A percentile compares a stretch with the other conserved stretches of the same genome.
Conservation (phyloP, 2,888 invertebrate species). For the Vandiemenella viatica region DNA sequence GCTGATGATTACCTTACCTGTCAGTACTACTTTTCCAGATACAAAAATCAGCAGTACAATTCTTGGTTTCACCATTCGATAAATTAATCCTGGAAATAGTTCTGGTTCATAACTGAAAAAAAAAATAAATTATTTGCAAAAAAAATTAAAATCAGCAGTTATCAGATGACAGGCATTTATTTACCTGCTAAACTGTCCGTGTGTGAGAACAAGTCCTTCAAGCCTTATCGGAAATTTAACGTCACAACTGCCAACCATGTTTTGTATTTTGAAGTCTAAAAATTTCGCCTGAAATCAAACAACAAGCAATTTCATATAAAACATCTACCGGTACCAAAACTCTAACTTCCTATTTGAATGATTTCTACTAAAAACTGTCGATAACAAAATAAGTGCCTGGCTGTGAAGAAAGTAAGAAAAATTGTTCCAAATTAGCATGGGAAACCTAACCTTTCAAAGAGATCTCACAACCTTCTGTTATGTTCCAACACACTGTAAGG, state of each 20-base stretch:
- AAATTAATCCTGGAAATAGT: slow-evolving; percentile 50
- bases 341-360: too few species aligned
- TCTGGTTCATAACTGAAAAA: slow-evolving; percentile 45
- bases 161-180: background rate
- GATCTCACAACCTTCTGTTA: too few species aligned
- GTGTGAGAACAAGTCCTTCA: slow-evolving; percentile 58
- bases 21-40: slow-evolving; percentile 53
- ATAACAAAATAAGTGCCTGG: too few species aligned
- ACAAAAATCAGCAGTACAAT: slow-evolving; percentile 53
- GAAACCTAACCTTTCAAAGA: too few species aligned
- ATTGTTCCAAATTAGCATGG: too few species aligned
- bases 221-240: slow-evolving; percentile 55
- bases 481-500: too few species aligned
- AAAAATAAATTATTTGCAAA: slow-evolving; percentile 1
- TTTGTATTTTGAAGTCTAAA: slow-evolving; percentile 62
- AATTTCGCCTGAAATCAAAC: slow-evolving; percentile 39
- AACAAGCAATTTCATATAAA: too few species aligned
- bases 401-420: too few species aligned
- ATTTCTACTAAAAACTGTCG: too few species aligned
- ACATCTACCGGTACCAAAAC: too few species aligned
- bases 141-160: background rate
- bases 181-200: slow-evolving; percentile 23
- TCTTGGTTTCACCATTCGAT: slow-evolving; percentile 50
- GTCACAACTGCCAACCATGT: slow-evolving; percentile 61
- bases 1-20: too few species aligned